phyloP scores from a whole-genome alignment of 2,888 invertebrate genomes.

The Drosophila histrio region DNA sequence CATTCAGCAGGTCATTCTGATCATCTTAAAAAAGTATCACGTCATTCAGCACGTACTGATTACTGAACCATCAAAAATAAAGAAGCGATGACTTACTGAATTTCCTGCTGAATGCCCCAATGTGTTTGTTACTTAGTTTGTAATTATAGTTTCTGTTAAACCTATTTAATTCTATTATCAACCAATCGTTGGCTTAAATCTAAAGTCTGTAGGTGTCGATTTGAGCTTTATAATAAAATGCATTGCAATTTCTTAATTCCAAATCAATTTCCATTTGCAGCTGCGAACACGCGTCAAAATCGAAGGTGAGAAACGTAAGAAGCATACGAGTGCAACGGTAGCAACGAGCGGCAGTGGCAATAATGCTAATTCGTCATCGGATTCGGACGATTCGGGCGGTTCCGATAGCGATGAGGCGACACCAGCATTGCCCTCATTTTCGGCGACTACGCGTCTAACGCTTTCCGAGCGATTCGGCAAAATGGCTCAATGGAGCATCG shows the following conservation, averaged over 20 bases:
- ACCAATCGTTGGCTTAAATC: no score
- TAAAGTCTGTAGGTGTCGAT: no score
- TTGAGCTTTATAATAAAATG: no score
- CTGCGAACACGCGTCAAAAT: constrained; percentile 84
- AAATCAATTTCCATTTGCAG: constrained; percentile 44
- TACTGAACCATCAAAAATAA: no score
- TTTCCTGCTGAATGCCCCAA: no score
- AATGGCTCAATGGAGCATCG: constrained; percentile 96
- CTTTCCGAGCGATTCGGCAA: constrained; percentile 95
- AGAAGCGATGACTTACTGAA: no score
- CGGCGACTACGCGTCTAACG: constrained; percentile 88
- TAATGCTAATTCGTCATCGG: constrained; percentile 85
- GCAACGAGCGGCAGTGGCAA: constrained; percentile 56
- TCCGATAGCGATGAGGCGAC: constrained; percentile 85
- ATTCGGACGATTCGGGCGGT: constrained; percentile 86
- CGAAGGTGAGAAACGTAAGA: constrained; percentile 85
- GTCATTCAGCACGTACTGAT: no score
- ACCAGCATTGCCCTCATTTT: constrained; percentile 86
- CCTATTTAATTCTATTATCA: no score
- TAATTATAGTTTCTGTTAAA: no score
- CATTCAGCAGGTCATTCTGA: no score
- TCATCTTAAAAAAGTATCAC: no score
- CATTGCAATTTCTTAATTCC: background rate
- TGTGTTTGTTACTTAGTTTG: no score
- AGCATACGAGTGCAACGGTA: constrained; percentile 73